Evolutionary conservation across 2,113 vertebrate species (phyloP), one percentile per base, ranked within the genome.

Genomic region (Toxotes jaculatrix): DNA sequence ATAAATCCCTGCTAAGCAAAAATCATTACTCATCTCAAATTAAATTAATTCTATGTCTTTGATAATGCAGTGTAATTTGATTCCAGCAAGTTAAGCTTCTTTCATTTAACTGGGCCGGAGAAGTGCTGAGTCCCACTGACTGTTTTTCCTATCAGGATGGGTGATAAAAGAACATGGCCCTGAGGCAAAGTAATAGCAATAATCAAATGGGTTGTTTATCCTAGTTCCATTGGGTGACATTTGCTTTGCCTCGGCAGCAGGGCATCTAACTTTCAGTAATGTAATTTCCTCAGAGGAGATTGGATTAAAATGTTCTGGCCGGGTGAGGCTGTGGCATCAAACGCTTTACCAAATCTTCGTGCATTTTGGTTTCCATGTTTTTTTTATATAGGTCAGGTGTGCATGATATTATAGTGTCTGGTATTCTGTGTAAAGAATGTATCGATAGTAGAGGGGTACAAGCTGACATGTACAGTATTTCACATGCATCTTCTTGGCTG

Each of bases 141-240:
- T 80, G 73, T 67, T 81, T 64, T 82, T 79, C 45, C 79, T 80
- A 79, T 85, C 64, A 56, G 32, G 70, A 56, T 59, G 56, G 65
- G 66, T 70, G 61, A 89, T 89, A 79, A 91, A 91, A 77, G 72
- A 86, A 80, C 55, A 71, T 4, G 34, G 42, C 83, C 89, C 84
- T 6, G 32, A 57, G 89, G 93, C 87, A 75, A 74, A 89, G 81
- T 71, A 81, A 80, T 70, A 78, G 74, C 75, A 79, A 84, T 84
- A 80, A 91, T 91, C 84, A 86, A 84, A 88, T 32, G 55, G 69
- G 36, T 86, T 94, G 92, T 94, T 93, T 93, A 85, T 87, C 89
- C 76, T 59, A 23, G 57, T 80, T 89, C 77, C 79, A 47, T 19
- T 42, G 64, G 70, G 60, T 89, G 92, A 89, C 92, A 91, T 93